Evolutionary conservation across 2,888 invertebrate species (phyloP).

Genomic region (Drosophila eohydei): DNA sequence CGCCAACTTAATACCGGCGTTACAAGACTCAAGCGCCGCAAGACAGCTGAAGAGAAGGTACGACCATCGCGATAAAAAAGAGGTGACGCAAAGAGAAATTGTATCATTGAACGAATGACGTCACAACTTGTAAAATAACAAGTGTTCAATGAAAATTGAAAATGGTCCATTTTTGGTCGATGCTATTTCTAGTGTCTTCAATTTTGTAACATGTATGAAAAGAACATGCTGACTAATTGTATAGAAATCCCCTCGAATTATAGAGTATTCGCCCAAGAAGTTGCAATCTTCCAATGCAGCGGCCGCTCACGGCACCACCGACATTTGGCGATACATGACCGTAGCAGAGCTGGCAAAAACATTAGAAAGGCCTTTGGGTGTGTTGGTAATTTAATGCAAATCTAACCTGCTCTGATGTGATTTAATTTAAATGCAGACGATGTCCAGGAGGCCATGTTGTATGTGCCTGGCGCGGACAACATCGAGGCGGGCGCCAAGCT

Average conservation of each 20-base stretch:
- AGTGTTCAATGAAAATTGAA: not conserved
- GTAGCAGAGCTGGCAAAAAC: conserved; percentile 90
- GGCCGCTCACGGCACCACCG: conserved; percentile 64
- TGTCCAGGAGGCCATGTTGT: conserved; percentile 89
- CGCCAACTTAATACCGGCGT: conserved; percentile 66
- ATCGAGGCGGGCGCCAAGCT: conserved; percentile 87
- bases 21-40: conserved; percentile 87
- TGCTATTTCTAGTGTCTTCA: not conserved
- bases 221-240: conserved; percentile 64
- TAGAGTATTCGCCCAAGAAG: conserved; percentile 86
- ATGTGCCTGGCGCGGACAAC: conserved; percentile 87
- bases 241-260: conserved; percentile 86
- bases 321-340: conserved; percentile 93
- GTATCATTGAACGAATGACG: conserved; percentile 8
- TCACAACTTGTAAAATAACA: conserved; percentile 3
- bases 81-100: conserved; percentile 15
- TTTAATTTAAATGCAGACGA: conserved; percentile 86
- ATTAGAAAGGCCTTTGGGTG: conserved; percentile 88
- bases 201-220: not conserved
- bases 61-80: conserved; percentile 17
- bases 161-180: not conserved
- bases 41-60: conserved; percentile 88
- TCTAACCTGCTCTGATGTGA: not conserved
- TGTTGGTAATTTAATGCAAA: conserved; percentile 40
- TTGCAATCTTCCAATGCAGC: conserved; percentile 53